A percentile compares a stretch with the other conserved stretches of the same genome.
phyloP scores from a whole-genome alignment of 2,113 vertebrate species.

The Tenrec ecaudatus region DNA sequence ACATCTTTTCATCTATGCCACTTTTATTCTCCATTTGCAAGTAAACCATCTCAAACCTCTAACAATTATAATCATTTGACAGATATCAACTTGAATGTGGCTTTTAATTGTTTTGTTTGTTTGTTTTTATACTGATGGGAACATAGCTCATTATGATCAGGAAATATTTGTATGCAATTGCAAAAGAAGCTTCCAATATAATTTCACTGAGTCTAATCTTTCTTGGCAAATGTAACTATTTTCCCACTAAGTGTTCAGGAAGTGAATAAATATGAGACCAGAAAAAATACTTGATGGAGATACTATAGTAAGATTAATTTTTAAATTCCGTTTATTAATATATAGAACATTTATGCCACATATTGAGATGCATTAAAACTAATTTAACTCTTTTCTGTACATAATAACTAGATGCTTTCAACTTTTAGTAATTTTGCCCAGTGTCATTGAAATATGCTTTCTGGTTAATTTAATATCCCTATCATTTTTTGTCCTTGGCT shows the following conservation, averaged over 20 bases:
- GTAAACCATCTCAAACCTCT: not conserved
- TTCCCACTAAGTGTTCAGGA: not conserved
- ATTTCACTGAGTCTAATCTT: not conserved
- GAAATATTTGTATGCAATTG: not conserved
- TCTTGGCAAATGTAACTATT: not conserved
- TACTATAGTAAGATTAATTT: not conserved
- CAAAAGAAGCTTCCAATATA: constrained; percentile 43
- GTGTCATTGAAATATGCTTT: not conserved
- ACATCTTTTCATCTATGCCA: not conserved
- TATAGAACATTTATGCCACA: not conserved
- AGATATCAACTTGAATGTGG: not conserved
- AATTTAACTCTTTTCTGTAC: not conserved
- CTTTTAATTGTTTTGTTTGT: too few relatives aligned
- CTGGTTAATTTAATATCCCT: not conserved
- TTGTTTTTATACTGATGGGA: not conserved
- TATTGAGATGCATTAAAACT: not conserved
- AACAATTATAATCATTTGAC: not conserved
- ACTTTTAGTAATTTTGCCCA: not conserved
- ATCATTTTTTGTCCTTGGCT: not conserved
- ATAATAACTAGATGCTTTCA: not conserved
- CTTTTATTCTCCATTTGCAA: not conserved
- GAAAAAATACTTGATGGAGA: not conserved
- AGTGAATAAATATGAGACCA: not conserved
- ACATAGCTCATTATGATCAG: not conserved
- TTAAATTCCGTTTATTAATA: not conserved